Evolutionary conservation across 2,888 invertebrate species (phyloP).

Genomic region (Frankliniella fusca): DNA sequence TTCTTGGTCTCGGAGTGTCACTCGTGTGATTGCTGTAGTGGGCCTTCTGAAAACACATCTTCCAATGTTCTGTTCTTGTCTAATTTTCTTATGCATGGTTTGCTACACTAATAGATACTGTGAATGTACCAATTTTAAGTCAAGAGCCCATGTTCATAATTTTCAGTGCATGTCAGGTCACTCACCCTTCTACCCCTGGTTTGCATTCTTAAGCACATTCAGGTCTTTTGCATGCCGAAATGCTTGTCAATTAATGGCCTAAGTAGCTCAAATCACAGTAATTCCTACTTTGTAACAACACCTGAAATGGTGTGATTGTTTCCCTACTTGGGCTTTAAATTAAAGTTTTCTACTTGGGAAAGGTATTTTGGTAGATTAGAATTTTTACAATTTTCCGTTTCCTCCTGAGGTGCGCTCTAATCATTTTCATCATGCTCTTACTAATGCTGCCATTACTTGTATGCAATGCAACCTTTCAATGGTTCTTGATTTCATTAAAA

Average conservation of each 20-base stretch:
- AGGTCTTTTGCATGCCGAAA: neutral
- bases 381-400: neutral
- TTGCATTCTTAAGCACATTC: conserved; percentile 4
- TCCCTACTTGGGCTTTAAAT: neutral
- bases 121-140: neutral
- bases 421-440: neutral
- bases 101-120: neutral
- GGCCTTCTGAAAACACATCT: neutral
- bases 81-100: neutral
- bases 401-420: neutral
- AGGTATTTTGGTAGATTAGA: neutral
- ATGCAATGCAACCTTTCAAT: neutral
- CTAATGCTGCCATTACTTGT: too few species aligned
- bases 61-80: neutral
- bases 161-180: neutral
- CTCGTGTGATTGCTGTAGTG: conserved; percentile 16
- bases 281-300: too few species aligned
- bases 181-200: conserved; percentile 23
- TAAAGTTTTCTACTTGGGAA: neutral
- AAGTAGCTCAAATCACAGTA: neutral
- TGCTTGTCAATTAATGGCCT: neutral
- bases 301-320: too few species aligned
- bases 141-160: neutral
- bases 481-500: neutral
- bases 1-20: conserved; percentile 13